Base-by-base conservation (phyloP, 1,140 invertebrate species). In the Hycleus cichorii region DNA sequence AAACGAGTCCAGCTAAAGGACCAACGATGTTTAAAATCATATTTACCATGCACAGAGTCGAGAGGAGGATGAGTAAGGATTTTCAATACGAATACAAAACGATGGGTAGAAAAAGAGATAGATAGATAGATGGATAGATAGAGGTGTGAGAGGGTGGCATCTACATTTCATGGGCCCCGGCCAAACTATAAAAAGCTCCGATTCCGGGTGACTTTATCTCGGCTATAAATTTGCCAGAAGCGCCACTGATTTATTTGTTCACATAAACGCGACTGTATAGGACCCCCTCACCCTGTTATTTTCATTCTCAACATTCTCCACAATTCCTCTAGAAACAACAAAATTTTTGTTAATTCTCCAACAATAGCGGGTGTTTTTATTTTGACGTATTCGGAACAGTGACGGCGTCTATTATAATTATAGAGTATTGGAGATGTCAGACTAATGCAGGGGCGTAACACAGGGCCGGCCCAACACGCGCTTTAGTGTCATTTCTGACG, bases 211-310 rank as follows among this genome's bases (percentile, higher is more conserved):
- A 74, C 72, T 74, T 74, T 74, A 74, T 74, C 72, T 73, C 58
- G 64, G 65, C 71, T 64, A 74, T 74, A 74, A 74, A 74, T 74
- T 74, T 71, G 71, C 68, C 72, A 74, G 72, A 72, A 74, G 71
- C 72, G 66, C 69, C 66, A 63, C 72, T 74, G 72, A 74, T 74
- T 74, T 74, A 74, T 74, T 69, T 64, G 70, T 71, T 66, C 71
- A 69, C 70, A 71, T 74, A 74, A 74, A 74, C 70, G 72, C 62
- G 58, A 58, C 44, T 58, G 55, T 62, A 58, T 59, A 53, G 47
- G 27, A 32, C 49, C 42, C 47, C 39, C 44, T 45, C 40, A 47
- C 47, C 43, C 48, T 18, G 18, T 18, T 18, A 18, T 18, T 18
- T 18, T 18, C 18, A 18, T 18, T 18, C 52, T 11, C 58, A 32